phyloP scores from a whole-genome alignment of 2,797 vertebrate genomes.

The Etheostoma perlongum region DNA sequence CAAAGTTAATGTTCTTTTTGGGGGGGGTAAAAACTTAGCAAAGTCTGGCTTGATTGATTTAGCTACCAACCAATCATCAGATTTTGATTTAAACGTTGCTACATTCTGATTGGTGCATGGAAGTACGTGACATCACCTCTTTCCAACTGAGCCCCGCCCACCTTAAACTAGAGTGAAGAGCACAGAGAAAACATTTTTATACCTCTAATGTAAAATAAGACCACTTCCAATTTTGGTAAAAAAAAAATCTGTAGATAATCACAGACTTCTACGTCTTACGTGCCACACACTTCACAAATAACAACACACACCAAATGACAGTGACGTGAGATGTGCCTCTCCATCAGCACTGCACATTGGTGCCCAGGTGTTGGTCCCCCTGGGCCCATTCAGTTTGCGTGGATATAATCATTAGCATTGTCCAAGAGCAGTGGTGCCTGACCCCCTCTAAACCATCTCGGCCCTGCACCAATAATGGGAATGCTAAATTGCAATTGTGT shows the following conservation, averaged over 20 bases:
- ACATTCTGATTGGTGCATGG: neutral
- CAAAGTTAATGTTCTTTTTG: neutral
- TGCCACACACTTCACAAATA: slow-evolving; percentile 8
- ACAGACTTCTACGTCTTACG: neutral
- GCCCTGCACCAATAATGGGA: slow-evolving; percentile 74
- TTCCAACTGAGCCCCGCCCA: neutral
- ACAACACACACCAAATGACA: slow-evolving; percentile 12
- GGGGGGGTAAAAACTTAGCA: no score
- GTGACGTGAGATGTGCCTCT: slow-evolving; percentile 25
- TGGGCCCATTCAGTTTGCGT: slow-evolving; percentile 53
- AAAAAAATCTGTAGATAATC: neutral
- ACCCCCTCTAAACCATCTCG: slow-evolving; percentile 68
- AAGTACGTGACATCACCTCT: neutral
- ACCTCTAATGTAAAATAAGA: neutral
- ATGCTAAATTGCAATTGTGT: slow-evolving; percentile 77
- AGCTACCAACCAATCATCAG: neutral
- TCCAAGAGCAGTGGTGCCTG: slow-evolving; percentile 74
- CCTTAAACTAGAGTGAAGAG: neutral
- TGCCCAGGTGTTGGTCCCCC: slow-evolving; percentile 58
- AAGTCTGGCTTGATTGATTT: neutral
- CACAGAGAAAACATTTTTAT: neutral
- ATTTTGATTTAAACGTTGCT: neutral
- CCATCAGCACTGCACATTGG: slow-evolving; percentile 25
- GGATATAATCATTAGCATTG: slow-evolving; percentile 75
- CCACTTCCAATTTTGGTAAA: neutral